A percentile compares a stretch with the other conserved stretches of the same genome.
phyloP scores from a whole-genome alignment of 2,113 vertebrate genomes.

The Cercopithecus mona region DNA sequence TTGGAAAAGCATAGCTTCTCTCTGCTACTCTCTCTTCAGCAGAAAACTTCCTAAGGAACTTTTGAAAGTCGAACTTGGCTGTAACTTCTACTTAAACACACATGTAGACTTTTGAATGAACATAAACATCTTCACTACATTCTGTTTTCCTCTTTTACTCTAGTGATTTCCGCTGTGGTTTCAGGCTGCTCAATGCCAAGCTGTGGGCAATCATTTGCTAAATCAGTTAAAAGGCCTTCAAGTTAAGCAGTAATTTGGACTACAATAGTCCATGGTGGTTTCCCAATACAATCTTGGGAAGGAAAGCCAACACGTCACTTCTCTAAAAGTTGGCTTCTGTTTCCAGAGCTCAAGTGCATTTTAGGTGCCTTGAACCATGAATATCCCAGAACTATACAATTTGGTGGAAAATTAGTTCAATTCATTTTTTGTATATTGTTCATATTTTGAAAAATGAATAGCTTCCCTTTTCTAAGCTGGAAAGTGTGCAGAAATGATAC shows the following conservation, averaged over 20 bases:
- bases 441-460: constrained; percentile 20
- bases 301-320: constrained; percentile 17
- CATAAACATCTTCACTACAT: constrained; percentile 10
- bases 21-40: background rate
- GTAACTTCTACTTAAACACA: background rate
- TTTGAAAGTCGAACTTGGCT: background rate
- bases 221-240: constrained; percentile 49
- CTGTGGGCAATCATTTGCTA: constrained; percentile 54
- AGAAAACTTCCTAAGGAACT: background rate
- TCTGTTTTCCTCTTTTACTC: constrained; percentile 22
- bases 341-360: background rate
- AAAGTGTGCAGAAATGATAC: constrained; percentile 10
- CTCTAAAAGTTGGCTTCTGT: constrained; percentile 45
- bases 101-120: constrained; percentile 10
- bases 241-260: constrained; percentile 39
- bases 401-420: constrained; percentile 14
- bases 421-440: background rate
- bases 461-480: constrained; percentile 31
- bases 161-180: background rate
- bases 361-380: background rate
- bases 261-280: background rate
- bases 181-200: background rate
- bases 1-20: background rate
- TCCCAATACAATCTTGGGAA: background rate
- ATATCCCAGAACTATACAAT: background rate